Base-by-base conservation (phyloP, 2,113 vertebrate species). In the Tauraco erythrolophus region DNA sequence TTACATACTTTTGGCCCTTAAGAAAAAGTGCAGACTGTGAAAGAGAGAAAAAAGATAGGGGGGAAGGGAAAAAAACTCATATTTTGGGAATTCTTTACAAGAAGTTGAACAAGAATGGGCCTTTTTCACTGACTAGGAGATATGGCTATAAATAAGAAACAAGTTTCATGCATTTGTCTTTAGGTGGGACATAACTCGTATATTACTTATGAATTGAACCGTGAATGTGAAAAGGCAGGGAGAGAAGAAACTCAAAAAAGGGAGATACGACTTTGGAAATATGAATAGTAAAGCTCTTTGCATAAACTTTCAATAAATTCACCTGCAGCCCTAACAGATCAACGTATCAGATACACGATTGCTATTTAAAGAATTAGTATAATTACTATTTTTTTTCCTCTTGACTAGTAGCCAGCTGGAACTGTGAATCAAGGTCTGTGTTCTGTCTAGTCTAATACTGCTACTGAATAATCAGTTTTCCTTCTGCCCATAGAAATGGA, bases 1-100 rank as follows among this genome's bases (percentile, higher is more conserved):
- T 94, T 61, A 7, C 19, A 50, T 86, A 65, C 23, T 88, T 98
- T 83, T 95, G 75, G 77, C 86, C 90, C 74, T 91, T 88, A 96
- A 90, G 64, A 95, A 96, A 91, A 31, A 91, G n/a, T 60, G 82
- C 21, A 66, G 33, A 65, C 43, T 86, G 24, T 18, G 70, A 84
- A 85, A 54, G 11, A 96, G 7, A 83, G 57, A 79, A 80, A 46
- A 8, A 3, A 91, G 22, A 53, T 46, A 9, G 4, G 5, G 9
- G 14, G 18, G 3, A 33, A 69, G 35, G 11, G 9, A 35, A 56
- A 70, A 28, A 77, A 8, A 37, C 11, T 39, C 30, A 64, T 43
- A 56, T 6, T 85, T 90, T 92, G 19, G 54, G 23, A 54, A 88
- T 93, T 87, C 56, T 85, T 94, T 95, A 70, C 39, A 91, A 64